Evolutionary conservation across 2,888 invertebrate species (phyloP).

Genomic region (Tipula vernalis): DNA sequence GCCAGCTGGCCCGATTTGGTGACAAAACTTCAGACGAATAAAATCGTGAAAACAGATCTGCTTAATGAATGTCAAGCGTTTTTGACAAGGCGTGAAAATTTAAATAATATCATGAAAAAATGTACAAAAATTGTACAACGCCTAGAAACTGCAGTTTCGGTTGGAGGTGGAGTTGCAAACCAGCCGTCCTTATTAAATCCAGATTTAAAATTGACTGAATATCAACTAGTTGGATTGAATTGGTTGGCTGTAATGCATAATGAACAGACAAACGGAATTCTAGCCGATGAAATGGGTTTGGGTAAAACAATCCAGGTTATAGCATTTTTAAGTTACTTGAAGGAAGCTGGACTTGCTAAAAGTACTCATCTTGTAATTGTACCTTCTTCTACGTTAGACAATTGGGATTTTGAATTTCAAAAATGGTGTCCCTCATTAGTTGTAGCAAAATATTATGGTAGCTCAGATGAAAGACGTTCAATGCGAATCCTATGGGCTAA

Average conservation of each 20-base stretch:
- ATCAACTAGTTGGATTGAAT: constrained; percentile 82
- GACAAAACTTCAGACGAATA: constrained; percentile 54
- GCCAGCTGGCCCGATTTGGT: constrained; percentile 62
- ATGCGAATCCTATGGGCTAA: constrained; percentile 65
- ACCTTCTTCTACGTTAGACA: constrained; percentile 90
- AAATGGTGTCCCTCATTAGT: constrained; percentile 65
- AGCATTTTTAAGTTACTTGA: constrained; percentile 77
- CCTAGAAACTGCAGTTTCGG: constrained; percentile 66
- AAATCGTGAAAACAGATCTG: constrained; percentile 60
- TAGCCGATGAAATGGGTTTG: constrained; percentile 96
- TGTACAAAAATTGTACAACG: constrained; percentile 71
- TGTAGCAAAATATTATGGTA: constrained; percentile 82
- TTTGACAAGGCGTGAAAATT: constrained; percentile 60
- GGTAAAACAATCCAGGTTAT: constrained; percentile 94
- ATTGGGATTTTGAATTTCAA: constrained; percentile 65
- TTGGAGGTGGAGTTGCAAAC: constrained; percentile 56
- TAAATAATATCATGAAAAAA: constrained; percentile 69
- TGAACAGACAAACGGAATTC: constrained; percentile 82
- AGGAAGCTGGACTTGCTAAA: constrained; percentile 57
- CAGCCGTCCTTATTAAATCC: constrained; percentile 60
- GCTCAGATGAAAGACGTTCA: constrained; percentile 67
- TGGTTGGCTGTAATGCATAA: constrained; percentile 85
- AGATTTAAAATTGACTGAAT: constrained; percentile 46
- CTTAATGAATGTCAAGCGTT: constrained; percentile 67
- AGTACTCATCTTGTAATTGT: constrained; percentile 88